Evolutionary conservation across 1,140 invertebrate species (phyloP), one percentile per base, ranked within the genome.

Genomic region (Acyrthosiphon pisum): DNA sequence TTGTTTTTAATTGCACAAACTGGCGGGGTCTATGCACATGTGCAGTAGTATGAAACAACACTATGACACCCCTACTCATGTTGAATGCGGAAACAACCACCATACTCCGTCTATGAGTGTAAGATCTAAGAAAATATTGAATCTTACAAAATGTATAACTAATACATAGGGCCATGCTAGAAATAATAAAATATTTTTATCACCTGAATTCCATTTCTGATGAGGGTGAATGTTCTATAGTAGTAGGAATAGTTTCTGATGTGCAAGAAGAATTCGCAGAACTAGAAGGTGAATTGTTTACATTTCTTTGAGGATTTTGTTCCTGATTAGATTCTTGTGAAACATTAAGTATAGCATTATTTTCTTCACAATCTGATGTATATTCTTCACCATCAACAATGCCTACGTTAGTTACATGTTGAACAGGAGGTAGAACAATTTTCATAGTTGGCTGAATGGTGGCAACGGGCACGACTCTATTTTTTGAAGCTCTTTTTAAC

Each of bases 401-500:
- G 14, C 14, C 14, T 18, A 26, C 4, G 7, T 53, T 11, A 56
- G 81, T 26, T 53, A 83, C 44, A 44, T 84, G 88, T 50, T 93
- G 41, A 68, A 76, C 41, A 76, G 84, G 86, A n/a, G 93, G 83
- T 53, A 48, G 4, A 41, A 68, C 81, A 56, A 81, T 76, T 48
- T 81, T 68, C 26, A 88, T 87, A 48, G 94, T 94, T 88, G 94
- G 94, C 76, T 94, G 94, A 20, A 94, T 94, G 30, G 93, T 94
- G 20, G 94, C 94, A 41, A 94, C 94, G 35, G 94, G 94, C 22
- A 93, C 93, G 14, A 96, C 95, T 37, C 96, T 94, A 95, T 96
- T 97, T 95, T 98, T 98, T 46, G 97, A 96, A 18, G 97, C 97
- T 68, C 98, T 96, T 95, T 99, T 99, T 89, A 99, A 99, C 83